phyloP scores from a whole-genome alignment of 1,140 invertebrate genomes.

The Cyrtorhinus lividipennis region DNA sequence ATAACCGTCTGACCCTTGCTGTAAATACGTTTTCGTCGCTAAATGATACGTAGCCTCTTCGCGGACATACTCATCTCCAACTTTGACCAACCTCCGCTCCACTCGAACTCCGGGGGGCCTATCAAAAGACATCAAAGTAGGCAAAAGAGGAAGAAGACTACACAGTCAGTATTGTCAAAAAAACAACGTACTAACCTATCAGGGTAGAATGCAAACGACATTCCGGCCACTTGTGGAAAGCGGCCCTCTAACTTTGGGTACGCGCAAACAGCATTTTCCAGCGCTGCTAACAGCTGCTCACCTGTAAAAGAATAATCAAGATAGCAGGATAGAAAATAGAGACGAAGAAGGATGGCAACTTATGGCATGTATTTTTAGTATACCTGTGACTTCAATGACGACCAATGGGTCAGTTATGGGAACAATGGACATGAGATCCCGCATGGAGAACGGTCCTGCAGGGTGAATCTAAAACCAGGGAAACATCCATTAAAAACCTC shows the following conservation, averaged over 20 bases:
- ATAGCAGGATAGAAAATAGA: too few species aligned
- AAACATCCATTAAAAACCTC: too few species aligned
- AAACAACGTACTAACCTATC: too few species aligned
- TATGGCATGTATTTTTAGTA: not conserved
- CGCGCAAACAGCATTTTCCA: slow-evolving; percentile 65
- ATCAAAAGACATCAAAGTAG: too few species aligned
- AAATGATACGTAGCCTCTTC: slow-evolving; percentile 48
- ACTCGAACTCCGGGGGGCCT: slow-evolving; percentile 49
- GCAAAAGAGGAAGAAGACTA: too few species aligned
- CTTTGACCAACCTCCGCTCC: slow-evolving; percentile 51
- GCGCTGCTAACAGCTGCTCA: slow-evolving; percentile 46
- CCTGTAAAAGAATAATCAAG: slow-evolving; percentile 41
- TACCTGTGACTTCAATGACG: slow-evolving; percentile 45
- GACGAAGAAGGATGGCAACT: not conserved
- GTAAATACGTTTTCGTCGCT: slow-evolving; percentile 67
- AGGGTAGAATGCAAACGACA: slow-evolving; percentile 75
- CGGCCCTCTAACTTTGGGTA: slow-evolving; percentile 69
- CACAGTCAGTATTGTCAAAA: too few species aligned
- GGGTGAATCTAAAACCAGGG: slow-evolving; percentile 39
- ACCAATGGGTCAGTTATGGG: slow-evolving; percentile 71
- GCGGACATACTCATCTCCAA: slow-evolving; percentile 70
- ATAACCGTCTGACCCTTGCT: slow-evolving; percentile 71
- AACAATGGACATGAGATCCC: slow-evolving; percentile 66
- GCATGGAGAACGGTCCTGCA: slow-evolving; percentile 63
- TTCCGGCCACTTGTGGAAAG: slow-evolving; percentile 66